phyloP scores from a whole-genome alignment of 53 echinoderm and acorn worm genomes.

The Zoroaster sp. region DNA sequence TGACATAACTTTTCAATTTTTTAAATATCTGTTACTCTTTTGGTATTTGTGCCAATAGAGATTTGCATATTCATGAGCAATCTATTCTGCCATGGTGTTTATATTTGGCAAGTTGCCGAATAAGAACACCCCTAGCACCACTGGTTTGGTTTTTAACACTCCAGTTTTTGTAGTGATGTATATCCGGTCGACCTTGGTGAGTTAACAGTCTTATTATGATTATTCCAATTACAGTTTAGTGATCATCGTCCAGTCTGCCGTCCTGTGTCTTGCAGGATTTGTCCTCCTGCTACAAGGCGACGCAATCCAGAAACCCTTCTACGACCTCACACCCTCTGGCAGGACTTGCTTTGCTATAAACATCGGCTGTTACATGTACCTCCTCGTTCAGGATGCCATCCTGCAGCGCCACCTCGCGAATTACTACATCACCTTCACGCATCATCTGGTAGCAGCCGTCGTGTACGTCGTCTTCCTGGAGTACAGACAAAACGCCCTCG shows the following conservation, averaged over 20 bases:
- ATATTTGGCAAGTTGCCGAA: too few species aligned
- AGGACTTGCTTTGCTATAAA: constrained; percentile 61
- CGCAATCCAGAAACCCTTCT: constrained; percentile 60
- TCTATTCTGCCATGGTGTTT: too few species aligned
- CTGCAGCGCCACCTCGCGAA: constrained; percentile 62
- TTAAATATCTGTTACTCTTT: too few species aligned
- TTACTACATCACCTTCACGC: constrained; percentile 70
- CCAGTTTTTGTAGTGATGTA: too few species aligned
- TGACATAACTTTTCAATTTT: too few species aligned
- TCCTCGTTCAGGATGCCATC: constrained; percentile 62
- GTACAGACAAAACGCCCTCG: constrained; percentile 72
- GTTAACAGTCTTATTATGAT: neutral
- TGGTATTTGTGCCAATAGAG: too few species aligned
- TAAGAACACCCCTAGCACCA: too few species aligned
- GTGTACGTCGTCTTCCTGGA: constrained; percentile 72
- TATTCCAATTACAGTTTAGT: constrained; percentile 54
- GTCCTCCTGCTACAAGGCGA: constrained; percentile 47
- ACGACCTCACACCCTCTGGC: constrained; percentile 39
- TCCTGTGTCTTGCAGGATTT: constrained; percentile 46
- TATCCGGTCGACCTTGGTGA: neutral
- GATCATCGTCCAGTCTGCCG: constrained; percentile 31
- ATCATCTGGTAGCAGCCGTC: constrained; percentile 73
- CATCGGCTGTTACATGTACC: constrained; percentile 80
- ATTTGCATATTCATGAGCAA: too few species aligned
- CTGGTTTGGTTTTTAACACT: too few species aligned